Conservation (phyloP, 2,888 invertebrate genomes). For the Epinotia bilunana region DNA sequence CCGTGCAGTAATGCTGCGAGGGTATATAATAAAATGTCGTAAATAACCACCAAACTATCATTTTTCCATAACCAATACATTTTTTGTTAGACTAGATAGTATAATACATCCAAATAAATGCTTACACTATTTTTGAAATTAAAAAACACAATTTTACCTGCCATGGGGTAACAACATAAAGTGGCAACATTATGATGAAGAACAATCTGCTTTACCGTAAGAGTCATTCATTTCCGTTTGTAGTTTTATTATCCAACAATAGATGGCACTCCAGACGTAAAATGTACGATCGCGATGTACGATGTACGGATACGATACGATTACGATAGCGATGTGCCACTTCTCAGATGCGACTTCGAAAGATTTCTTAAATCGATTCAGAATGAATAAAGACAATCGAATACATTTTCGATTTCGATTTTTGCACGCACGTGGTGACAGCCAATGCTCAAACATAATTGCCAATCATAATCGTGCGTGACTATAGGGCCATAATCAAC, state of each 20-base stretch:
- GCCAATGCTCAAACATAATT: too few species aligned
- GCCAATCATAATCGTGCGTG: too few species aligned
- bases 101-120: not conserved
- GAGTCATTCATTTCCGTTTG: slow-evolving; percentile 38
- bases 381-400: too few species aligned
- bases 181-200: slow-evolving; percentile 27
- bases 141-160: not conserved
- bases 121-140: not conserved
- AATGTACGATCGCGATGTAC: not conserved
- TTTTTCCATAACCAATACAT: not conserved
- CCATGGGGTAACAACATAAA: slow-evolving; percentile 2
- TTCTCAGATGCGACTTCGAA: too few species aligned
- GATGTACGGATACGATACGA: not conserved
- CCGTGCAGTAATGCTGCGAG: too few species aligned
- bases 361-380: too few species aligned
- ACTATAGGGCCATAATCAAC: too few species aligned
- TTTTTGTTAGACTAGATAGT: not conserved
- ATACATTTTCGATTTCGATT: too few species aligned
- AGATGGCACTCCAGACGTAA: slow-evolving; percentile 23
- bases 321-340: too few species aligned
- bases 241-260: slow-evolving; percentile 19
- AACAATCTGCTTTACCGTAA: slow-evolving; percentile 37
- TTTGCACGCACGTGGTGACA: too few species aligned
- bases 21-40: not conserved
- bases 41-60: not conserved